Conservation (phyloP, 53 echinoderm and acorn worm genomes). For the Antedon mediterranea region DNA sequence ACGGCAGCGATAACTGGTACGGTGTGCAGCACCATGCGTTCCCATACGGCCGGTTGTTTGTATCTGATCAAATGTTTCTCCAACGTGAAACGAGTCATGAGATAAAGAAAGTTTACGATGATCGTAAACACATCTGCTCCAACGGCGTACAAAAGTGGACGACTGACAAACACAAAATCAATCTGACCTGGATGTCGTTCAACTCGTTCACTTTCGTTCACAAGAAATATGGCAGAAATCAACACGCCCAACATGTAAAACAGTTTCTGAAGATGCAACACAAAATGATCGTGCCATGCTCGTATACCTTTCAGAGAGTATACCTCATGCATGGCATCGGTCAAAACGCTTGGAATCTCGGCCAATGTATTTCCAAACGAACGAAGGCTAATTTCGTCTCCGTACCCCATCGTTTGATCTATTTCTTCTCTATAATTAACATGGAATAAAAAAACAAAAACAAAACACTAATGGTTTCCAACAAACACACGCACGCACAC, state of each 20-base stretch:
- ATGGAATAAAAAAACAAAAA: no score
- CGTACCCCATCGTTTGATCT: neutral
- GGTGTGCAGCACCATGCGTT: neutral
- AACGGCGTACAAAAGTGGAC: neutral
- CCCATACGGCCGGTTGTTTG: neutral
- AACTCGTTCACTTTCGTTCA: neutral
- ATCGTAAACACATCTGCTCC: neutral
- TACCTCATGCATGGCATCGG: neutral
- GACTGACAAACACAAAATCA: neutral
- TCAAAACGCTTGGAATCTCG: neutral
- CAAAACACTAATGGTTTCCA: no score
- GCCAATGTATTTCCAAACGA: neutral
- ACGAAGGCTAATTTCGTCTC: neutral
- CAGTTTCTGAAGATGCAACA: neutral
- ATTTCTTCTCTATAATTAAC: no score
- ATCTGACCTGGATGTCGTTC: neutral
- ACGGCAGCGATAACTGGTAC: neutral
- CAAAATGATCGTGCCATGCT: neutral
- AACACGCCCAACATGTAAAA: neutral
- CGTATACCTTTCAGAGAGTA: neutral
- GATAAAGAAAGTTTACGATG: neutral
- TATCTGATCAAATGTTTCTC: neutral
- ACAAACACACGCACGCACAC: no score
- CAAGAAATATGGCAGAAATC: neutral
- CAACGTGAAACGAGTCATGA: neutral